Base-by-base conservation (phyloP, 2,888 invertebrate genomes). In the Amiota communis region DNA sequence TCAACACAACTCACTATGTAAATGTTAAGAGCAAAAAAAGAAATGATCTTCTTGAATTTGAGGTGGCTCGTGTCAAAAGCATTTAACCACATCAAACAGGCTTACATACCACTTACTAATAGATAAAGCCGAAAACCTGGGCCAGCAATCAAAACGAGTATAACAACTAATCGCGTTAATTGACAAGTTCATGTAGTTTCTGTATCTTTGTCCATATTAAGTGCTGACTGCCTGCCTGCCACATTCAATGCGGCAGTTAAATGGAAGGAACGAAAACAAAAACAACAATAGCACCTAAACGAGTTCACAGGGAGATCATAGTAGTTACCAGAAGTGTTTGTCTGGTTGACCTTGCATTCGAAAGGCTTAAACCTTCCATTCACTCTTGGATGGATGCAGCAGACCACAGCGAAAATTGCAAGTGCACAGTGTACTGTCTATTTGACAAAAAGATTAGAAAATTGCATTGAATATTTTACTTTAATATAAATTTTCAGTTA, bases 101-200 rank as follows among this genome's bases (percentile, higher is more conserved):
- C 36, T 36, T 36, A 36, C 36, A 6, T 36, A 23, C 23, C 23
- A 23, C 23, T 23, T 23, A 36, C 36, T 36, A 36, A 36, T 36
- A 36, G 36, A 36, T 11, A 17, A 59, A 15, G 13, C 13, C 15
- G 4, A 53, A 53, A 53, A 53, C 8, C 15, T 13, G 13, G 56
- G 8, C 49, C 48, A 59, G 10, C 59, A 70, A 59, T 71, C 49
- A 76, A 79, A 83, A 84, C 83, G 79, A 73, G 82, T 82, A 23
- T 47, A 23, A 57, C 70, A 57, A 47, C 57, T 57, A 57, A 70
- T 46, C 57, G 57, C n/a, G 59, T 48, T 17, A 70, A 70, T 70
- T 70, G 47, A 70, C 70, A 70, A 47, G 53, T 56, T 49, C 15
- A 49, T 36, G 36, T 3, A 57, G n/a, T n/a, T 23, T 63, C 11